Conservation (phyloP, 2,888 invertebrate genomes). For the Noctua fimbriata region DNA sequence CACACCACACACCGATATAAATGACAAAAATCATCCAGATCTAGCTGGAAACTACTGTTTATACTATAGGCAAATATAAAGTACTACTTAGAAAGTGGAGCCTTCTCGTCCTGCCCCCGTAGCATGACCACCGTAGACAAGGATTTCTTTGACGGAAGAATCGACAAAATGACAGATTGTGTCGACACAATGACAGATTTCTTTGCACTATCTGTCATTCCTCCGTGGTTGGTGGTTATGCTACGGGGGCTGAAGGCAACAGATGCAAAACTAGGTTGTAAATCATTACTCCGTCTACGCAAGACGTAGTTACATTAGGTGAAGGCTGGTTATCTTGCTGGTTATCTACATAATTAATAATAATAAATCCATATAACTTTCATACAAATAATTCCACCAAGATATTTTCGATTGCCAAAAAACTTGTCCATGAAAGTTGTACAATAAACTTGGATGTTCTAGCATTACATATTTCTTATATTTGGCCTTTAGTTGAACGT, state of each 20-base stretch:
- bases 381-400: constrained; percentile 27
- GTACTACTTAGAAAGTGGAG: neutral
- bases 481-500: constrained; percentile 31
- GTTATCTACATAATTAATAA: too few relatives aligned
- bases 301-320: too few relatives aligned
- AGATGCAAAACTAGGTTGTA: neutral
- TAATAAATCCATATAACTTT: too few relatives aligned
- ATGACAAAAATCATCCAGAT: too few relatives aligned
- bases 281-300: neutral
- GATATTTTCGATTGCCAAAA: constrained; percentile 43
- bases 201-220: too few relatives aligned
- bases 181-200: too few relatives aligned
- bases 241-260: neutral
- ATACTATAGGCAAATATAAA: neutral
- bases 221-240: too few relatives aligned
- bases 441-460: constrained; percentile 40
- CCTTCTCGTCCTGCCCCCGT: neutral
- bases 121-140: too few relatives aligned
- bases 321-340: neutral
- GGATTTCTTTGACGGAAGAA: too few relatives aligned
- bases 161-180: too few relatives aligned
- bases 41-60: too few relatives aligned
- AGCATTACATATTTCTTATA: constrained; percentile 35
- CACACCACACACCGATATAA: too few relatives aligned
- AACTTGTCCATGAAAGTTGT: constrained; percentile 32